A percentile compares a stretch with the other conserved stretches of the same genome.
Conservation (phyloP, 2,797 vertebrate genomes). For the Eulemur rubriventer region DNA sequence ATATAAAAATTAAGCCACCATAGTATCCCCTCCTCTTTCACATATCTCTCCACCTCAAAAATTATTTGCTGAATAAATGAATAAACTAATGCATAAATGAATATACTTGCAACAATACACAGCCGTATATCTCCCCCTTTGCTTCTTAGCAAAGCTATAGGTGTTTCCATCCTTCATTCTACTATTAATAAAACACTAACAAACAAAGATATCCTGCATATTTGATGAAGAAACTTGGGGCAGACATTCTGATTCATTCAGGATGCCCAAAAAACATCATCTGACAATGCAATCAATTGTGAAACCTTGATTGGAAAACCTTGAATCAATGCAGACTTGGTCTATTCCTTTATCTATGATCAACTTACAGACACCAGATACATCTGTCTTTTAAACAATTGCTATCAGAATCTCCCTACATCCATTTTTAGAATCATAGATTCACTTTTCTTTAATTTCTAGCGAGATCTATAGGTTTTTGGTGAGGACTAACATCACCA, state of each 20-base stretch:
- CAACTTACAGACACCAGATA: not conserved
- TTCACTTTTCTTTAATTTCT: conserved; percentile 31
- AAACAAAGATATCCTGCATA: not conserved
- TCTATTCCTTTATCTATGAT: not conserved
- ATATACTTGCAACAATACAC: not conserved
- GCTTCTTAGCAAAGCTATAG: not conserved
- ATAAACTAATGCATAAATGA: not conserved
- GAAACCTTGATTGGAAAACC: not conserved
- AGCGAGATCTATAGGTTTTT: conserved; percentile 11
- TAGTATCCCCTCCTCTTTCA: not conserved
- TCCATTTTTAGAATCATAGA: conserved; percentile 61
- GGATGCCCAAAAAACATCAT: not conserved
- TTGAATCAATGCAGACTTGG: not conserved
- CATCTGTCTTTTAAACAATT: not conserved
- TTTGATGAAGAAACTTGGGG: not conserved
- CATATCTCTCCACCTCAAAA: not conserved
- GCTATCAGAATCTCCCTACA: not conserved
- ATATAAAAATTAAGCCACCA: not conserved
- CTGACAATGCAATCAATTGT: not conserved
- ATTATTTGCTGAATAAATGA: not conserved
- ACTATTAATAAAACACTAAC: not conserved
- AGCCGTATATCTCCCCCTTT: not conserved
- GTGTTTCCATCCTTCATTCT: not conserved
- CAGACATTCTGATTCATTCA: not conserved
- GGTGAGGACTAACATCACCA: not conserved